phyloP scores from a whole-genome alignment of 2,113 vertebrate species.

The Pomatorhinus ruficollis region DNA sequence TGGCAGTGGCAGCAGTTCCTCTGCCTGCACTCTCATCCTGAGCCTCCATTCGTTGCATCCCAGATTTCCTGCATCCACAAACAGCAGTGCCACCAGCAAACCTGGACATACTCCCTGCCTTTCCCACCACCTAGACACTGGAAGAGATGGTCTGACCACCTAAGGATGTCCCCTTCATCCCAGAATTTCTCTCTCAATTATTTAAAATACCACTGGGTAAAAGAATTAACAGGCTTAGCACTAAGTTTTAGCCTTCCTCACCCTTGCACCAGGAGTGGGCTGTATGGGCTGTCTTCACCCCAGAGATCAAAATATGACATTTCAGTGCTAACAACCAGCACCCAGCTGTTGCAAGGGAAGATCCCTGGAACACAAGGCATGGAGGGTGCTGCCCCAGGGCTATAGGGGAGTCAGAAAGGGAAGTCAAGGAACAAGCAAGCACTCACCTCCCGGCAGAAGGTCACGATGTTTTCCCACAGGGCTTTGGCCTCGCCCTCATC shows the following conservation, averaged over 20 bases:
- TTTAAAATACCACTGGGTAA: background rate
- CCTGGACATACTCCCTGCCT: background rate
- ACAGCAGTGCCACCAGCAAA: background rate
- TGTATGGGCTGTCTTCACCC: too few relatives aligned
- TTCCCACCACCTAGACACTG: background rate
- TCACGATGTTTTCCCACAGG: conserved; percentile 95
- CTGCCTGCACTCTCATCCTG: background rate
- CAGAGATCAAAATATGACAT: accelerated
- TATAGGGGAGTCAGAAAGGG: accelerated
- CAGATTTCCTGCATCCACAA: background rate
- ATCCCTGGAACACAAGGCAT: background rate
- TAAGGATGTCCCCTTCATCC: background rate
- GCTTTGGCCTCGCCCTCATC: conserved; percentile 97
- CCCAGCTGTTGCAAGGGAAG: background rate
- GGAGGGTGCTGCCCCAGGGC: background rate
- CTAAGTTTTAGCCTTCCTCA: background rate
- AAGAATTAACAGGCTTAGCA: background rate
- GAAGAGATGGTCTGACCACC: background rate
- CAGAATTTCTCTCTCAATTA: background rate
- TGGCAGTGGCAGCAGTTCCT: background rate
- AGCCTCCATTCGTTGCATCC: background rate
- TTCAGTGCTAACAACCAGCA: background rate
- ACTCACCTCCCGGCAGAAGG: conserved; percentile 94
- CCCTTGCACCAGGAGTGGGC: background rate
- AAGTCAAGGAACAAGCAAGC: background rate